A percentile compares a stretch with the other conserved stretches of the same genome.
Conservation (phyloP, 2,113 vertebrate species). For the Corythornis cristatus region DNA sequence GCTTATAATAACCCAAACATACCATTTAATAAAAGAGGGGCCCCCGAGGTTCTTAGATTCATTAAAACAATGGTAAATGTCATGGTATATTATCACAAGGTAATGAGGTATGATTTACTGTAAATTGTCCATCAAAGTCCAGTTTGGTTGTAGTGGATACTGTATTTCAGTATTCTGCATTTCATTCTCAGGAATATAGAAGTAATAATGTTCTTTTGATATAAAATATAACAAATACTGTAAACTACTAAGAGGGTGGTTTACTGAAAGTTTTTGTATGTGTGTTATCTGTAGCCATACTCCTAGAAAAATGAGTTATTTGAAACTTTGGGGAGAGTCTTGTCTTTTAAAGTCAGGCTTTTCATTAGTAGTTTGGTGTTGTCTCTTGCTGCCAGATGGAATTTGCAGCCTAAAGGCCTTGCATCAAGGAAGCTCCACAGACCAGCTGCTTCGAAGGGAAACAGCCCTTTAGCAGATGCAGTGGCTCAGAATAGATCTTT, state of each 20-base stretch:
- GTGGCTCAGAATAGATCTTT: constrained; percentile 34
- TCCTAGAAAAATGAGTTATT: neutral
- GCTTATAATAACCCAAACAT: constrained; percentile 55
- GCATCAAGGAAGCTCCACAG: constrained; percentile 1
- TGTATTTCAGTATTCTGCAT: constrained; percentile 21
- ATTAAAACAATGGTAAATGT: constrained; percentile 70
- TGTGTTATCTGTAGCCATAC: neutral
- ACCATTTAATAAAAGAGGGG: constrained; percentile 70
- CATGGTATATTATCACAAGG: constrained; percentile 66
- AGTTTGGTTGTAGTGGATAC: constrained; percentile 16
- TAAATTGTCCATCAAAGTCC: constrained; percentile 70
- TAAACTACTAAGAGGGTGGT: neutral
- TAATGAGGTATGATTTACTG: constrained; percentile 74
- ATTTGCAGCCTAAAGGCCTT: constrained; percentile 23
- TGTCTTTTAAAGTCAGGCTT: neutral
- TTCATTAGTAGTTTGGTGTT: neutral
- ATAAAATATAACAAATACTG: constrained; percentile 10
- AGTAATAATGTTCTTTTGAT: constrained; percentile 11
- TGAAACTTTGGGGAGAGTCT: neutral
- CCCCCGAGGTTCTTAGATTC: constrained; percentile 58
- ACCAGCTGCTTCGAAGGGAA: constrained; percentile 37
- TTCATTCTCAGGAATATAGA: constrained; percentile 31
- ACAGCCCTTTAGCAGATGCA: constrained; percentile 4
- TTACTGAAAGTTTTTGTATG: neutral
- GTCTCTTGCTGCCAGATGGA: constrained; percentile 13